phyloP scores from a whole-genome alignment of 2,888 invertebrate genomes.

The Drosophila diplacantha region DNA sequence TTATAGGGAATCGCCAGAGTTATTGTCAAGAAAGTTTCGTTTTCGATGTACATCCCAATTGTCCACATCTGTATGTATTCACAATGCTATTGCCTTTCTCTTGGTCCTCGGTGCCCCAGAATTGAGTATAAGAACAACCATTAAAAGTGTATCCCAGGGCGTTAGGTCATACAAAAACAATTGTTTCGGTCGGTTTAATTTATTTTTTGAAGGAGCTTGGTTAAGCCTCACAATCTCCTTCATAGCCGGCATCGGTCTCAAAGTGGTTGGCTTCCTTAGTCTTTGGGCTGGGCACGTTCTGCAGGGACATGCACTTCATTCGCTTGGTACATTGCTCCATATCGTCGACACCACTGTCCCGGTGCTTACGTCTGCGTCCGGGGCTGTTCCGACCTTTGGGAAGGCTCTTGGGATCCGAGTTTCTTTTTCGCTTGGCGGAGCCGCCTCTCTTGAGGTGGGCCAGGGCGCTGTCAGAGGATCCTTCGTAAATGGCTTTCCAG shows the following conservation, averaged over 20 bases:
- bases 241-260: background rate
- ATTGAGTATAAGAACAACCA: background rate
- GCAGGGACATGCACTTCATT: background rate
- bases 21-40: too few species aligned
- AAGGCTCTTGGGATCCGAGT: background rate
- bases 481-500: too few species aligned
- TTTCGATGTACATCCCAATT: too few species aligned
- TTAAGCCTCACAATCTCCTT: background rate
- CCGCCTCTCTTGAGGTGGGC: background rate
- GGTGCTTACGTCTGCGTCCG: background rate
- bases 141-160: background rate
- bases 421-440: background rate
- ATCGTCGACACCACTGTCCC: background rate
- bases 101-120: background rate
- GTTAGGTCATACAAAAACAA: background rate
- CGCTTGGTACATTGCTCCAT: constrained; percentile 4
- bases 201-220: background rate
- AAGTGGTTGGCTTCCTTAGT: background rate
- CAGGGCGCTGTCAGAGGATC: background rate
- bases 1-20: too few species aligned
- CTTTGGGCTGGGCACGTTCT: background rate
- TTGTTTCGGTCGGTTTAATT: background rate
- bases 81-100: background rate
- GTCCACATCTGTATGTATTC: too few species aligned
- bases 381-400: too few species aligned